Percentiles rank a stretch among this genome's conserved stretches.
These are phyloP conservation scores for Eumerus sabulonum DNA, from an alignment of 2,888 invertebrate species.

Conservation along the genomic window DNA sequence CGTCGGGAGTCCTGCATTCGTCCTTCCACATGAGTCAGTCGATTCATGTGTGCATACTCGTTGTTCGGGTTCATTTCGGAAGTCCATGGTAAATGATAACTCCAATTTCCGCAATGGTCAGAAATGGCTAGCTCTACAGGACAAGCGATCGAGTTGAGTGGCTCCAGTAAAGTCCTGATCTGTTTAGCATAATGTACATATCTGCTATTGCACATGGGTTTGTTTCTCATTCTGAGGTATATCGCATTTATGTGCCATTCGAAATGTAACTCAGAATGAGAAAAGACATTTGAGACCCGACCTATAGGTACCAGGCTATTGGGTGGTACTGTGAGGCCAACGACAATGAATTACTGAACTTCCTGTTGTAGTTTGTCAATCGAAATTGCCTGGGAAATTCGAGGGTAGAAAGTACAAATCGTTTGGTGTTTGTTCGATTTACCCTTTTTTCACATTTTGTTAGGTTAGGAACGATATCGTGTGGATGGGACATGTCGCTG, in stretches of 20 bases:
- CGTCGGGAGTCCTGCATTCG: slow-evolving; percentile 32
- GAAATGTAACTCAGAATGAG: slow-evolving; percentile 1
- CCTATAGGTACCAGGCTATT: slow-evolving; percentile 33
- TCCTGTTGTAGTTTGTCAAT: slow-evolving; percentile 67
- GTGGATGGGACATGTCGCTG: slow-evolving; percentile 36
- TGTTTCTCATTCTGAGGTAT: slow-evolving; percentile 13
- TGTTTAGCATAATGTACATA: slow-evolving; percentile 66
- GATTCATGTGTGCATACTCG: background rate
- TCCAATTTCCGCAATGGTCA: slow-evolving; percentile 64
- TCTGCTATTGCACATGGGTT: slow-evolving; percentile 14
- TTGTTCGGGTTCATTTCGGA: slow-evolving; percentile 56
- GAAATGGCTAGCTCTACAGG: background rate
- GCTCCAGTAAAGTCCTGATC: slow-evolving; percentile 40
- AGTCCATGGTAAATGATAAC: slow-evolving; percentile 66
- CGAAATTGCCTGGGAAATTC: slow-evolving; percentile 49
- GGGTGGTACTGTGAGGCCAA: slow-evolving; percentile 27
- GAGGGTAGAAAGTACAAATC: slow-evolving; percentile 36
- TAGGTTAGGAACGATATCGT: slow-evolving; percentile 30
- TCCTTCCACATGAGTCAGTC: slow-evolving; percentile 29
- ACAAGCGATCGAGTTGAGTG: slow-evolving; percentile 36
- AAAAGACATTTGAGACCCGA: slow-evolving; percentile 3
- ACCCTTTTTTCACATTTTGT: slow-evolving; percentile 40
- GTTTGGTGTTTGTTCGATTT: slow-evolving; percentile 39
- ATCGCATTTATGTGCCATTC: slow-evolving; percentile 44
- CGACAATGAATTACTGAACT: slow-evolving; percentile 45